Base-by-base conservation (phyloP, 2,113 vertebrate species). In the Anas platyrhynchos region DNA sequence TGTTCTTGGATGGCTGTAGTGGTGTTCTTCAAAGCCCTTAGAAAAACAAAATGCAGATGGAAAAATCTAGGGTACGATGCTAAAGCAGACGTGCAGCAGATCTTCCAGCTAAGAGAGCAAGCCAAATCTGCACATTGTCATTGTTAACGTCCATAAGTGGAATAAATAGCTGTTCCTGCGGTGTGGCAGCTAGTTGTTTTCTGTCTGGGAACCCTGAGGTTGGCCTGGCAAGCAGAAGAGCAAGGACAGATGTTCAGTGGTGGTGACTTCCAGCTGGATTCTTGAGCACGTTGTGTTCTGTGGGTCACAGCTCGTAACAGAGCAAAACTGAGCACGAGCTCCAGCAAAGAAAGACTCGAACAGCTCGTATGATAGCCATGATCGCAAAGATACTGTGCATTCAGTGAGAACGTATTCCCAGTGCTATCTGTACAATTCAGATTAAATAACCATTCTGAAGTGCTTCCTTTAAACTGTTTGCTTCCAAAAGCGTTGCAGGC, bases 391-490 rank as follows among this genome's bases (percentile, higher is more conserved):
- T 97, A 63, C 68, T 15, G 13, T 34, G 66, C 59, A 7, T 96
- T 96, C 91, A 88, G 78, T 78, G 93, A 95, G 96, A 92, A 93
- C 92, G 48, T 95, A 85, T 73, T 96, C 86, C 73, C 50, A 65
- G 65, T 83, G 88, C 91, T 97, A 85, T 96, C 97, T 98, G 74
- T 95, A 89, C 94, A 96, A 96, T 96, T 96, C 89, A 96, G 94
- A 95, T 96, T 96, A 96, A 97, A 89, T 72, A 91, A 63, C 63
- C 59, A 29, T 95, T 96, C 86, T 96, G 96, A 97, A 96, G 94
- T 85, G 91, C 73, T 96, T 83, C 72, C 76, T 96, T 97, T 94
- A 95, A 96, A 96, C 83, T 93, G 14, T 90, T 96, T 73, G 46
- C 93, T 97, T 97, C 88, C 76, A 77, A 58, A 89, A 92, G 88